Base-by-base conservation (phyloP, 1,140 invertebrate genomes). In the Heterodera schachtii region DNA sequence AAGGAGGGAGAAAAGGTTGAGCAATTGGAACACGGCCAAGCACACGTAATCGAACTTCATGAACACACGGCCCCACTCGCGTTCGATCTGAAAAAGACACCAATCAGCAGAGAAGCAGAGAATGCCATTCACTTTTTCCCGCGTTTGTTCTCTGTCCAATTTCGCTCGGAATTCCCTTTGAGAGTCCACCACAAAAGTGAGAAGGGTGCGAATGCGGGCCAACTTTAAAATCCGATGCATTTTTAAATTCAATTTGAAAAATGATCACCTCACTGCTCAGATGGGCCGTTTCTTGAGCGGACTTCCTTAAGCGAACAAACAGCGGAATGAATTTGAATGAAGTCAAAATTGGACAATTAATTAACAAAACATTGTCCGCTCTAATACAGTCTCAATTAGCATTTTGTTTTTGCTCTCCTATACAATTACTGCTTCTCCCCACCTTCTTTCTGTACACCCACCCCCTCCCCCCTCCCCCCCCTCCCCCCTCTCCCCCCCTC, bases 61-160 rank as follows among this genome's bases (percentile, higher is more conserved):
- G 60, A 88, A 88, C 11, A 88, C 75, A 49, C 88, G 79, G 66
- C 77, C 83, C 87, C 87, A 88, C 81, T 88, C 88, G 31, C 57
- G 57, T 78, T 90, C 87, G 66, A 89, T 81, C 87, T 88, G 64
- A 77, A 83, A 77, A 79, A 11, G 57, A 16, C 13, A 64, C 11
- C 5, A 64, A 3, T 19, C 85, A 49, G 44, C 67, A 43, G 57
- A 69, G 19, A 64, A 64, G 16, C 13, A 64, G 4, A 16, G 11
- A 52, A 52, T 16, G 41, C n/a, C 16, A 31, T 49, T 75, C 43
- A 78, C 77, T 31, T 78, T 64, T 78, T 78, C 77, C 9, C 77
- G 64, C 8, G n/a, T 78, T 46, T 31, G 66, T 8, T 78, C 77
- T 21, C 77, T 71, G 47, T 78, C 77, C 41, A 78, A 46, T n/a